Evolutionary conservation across 2,797 vertebrate genomes (phyloP), one percentile per base, ranked within the genome.

Genomic region (Calcarius lapponicus): DNA sequence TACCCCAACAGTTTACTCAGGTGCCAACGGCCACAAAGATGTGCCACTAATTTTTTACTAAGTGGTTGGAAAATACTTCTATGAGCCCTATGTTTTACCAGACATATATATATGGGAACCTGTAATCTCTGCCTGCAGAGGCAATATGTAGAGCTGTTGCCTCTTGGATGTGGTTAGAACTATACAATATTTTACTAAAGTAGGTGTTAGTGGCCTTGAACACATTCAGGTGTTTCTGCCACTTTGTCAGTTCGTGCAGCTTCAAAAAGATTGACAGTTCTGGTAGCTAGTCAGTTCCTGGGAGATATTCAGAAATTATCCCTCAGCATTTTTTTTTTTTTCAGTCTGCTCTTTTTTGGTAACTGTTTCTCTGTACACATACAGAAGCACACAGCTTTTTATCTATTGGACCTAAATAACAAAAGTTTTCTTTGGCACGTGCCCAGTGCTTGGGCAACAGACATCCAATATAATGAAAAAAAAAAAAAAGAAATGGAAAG

Each of bases 111-210:
- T 36, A 14, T 4, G 16, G 14, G 22, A 82, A 56, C 2, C 6
- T 69, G 29, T 22, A 53, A 10, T 61, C 28, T 79, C 45, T 53
- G 17, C 20, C 29, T 67, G 11, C 42, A 32, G 17, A 40, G 42
- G 17, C 22, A 56, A 13, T 42, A 17, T 4, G 4, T 2, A 72
- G n/a, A 75, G 42, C 8, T 32, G 15, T 3, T 43, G n/a, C 4
- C 5, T 54, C 19, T 72, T 58, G 16, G 22, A 50, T 25, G 10
- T 28, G 25, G 8, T 69, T 42, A 75, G 20, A 72, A 8, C 9
- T n/a, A 24, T 0, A 43, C 22, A 66, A 50, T 0, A 0, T 58
- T 86, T 80, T 80, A 3, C 50, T 83, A 26, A 42, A 45, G 13
- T 0, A 5, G 34, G 25, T 43, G 3, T 25, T 74, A 22, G 14